Evolutionary conservation across 2,113 vertebrate species (phyloP), one percentile per base, ranked within the genome.

Genomic region (Cardinalis cardinalis): DNA sequence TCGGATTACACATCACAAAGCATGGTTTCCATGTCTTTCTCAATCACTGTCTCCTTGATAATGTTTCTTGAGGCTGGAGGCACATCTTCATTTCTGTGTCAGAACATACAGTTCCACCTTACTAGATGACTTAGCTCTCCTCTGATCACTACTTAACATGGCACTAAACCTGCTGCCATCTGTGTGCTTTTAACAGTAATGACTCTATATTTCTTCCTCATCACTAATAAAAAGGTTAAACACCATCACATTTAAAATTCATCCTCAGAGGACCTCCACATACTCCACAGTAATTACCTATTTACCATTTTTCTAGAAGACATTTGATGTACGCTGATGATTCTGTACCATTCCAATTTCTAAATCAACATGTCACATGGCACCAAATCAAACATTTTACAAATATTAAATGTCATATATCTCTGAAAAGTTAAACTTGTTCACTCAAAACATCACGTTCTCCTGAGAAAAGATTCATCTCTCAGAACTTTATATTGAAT

Each of bases 181-280:
- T 1, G 0, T 41, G 13, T 38, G 34, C 59, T 90, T 88, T 87
- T 28, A 93, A 52, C 68, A 65, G 55, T 49, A 92, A 79, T 65
- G 44, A 83, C 17, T 77, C 53, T 44, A 0, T 44, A 79, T 40
- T 86, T 86, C 43, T 63, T 63, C 32, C 43, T 90, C 52, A 63
- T 70, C 70, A 59, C 32, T 77, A 88, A 90, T 74, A 84, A 87
- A 88, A 93, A 93, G 80, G 81, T 93, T 93, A 92, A 95, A 90
- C 20, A 66, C 26, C 46, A 52, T 55, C 52, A 90, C 29, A 80
- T 61, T 56, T 55, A 81, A 87, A 93, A 90, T 63, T 60, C 87
- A 84, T 59, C 34, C 87, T 63, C 81, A 74, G 65, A 81, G 73
- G 34, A 77, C 56, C 7, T 58, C 34, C 36, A 65, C n/a, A 53